Evolutionary conservation across 92 coral and sea anemone species (phyloP).

Genomic region (Phymanthus crucifer): DNA sequence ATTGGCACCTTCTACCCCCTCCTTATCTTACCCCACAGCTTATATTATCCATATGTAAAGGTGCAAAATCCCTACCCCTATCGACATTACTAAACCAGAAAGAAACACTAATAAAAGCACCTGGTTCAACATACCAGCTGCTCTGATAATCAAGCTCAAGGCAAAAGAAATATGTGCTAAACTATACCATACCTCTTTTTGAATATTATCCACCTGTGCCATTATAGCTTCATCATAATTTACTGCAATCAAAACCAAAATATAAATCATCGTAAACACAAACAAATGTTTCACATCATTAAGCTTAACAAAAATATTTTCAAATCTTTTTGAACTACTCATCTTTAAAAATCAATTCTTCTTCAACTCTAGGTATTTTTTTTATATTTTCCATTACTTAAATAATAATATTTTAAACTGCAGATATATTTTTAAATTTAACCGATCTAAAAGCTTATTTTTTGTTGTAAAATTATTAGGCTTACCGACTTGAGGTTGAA

Average conservation of each 20-base stretch:
- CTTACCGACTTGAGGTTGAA: neutral
- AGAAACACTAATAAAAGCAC: no score
- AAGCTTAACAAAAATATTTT: neutral
- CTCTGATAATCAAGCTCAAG: neutral
- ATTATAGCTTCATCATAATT: slow-evolving; percentile 95
- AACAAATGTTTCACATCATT: neutral
- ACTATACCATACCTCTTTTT: slow-evolving; percentile 78
- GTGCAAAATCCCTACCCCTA: no score
- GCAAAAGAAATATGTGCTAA: neutral
- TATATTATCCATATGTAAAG: no score
- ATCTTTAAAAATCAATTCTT: no score
- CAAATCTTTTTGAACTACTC: neutral
- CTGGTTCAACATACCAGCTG: no score
- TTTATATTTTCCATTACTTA: no score
- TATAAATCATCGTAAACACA: neutral
- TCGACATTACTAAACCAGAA: no score
- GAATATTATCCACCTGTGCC: slow-evolving; percentile 90
- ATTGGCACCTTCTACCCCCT: no score
- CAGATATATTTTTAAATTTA: neutral
- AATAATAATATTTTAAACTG: neutral
- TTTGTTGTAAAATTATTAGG: neutral
- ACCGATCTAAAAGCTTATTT: no score
- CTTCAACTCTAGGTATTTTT: no score
- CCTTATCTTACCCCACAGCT: no score
- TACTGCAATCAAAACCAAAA: slow-evolving; percentile 25